Percentiles rank a stretch among this genome's conserved stretches.
phyloP scores from a whole-genome alignment of 1,140 invertebrate species.

The Lasaia peninsularis region DNA sequence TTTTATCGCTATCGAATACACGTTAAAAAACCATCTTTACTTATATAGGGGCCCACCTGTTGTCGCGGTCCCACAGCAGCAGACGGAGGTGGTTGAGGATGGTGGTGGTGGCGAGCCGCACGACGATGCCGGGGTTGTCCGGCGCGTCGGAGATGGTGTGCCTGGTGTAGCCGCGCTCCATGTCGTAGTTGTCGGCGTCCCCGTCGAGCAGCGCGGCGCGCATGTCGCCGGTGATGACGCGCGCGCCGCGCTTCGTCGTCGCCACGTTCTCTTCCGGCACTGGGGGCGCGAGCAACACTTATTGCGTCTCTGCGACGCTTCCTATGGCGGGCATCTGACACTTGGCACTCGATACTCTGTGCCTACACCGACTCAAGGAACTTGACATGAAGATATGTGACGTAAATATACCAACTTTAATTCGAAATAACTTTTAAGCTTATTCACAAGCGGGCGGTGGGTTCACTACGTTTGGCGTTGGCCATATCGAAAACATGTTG shows the following conservation, averaged over 20 bases:
- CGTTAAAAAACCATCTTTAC: no score
- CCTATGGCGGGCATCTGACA: no score
- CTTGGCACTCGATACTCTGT: no score
- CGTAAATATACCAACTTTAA: no score
- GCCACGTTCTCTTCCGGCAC: constrained; percentile 96
- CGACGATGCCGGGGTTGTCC: constrained; percentile 88
- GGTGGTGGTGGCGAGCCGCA: constrained; percentile 90
- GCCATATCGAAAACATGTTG: no score
- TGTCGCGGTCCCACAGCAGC: constrained; percentile 96
- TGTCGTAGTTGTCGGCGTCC: constrained; percentile 91
- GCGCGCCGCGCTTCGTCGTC: constrained; percentile 84
- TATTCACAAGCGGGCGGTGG: no score
- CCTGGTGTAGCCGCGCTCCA: constrained; percentile 94
- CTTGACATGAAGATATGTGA: no score
- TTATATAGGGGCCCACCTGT: constrained; percentile 77
- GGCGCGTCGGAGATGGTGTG: constrained; percentile 91
- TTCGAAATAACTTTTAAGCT: no score
- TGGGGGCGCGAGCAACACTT: constrained; percentile 38
- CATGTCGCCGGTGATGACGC: constrained; percentile 93
- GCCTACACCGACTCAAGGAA: no score
- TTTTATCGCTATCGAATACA: no score
- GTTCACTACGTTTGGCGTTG: no score
- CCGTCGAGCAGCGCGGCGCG: constrained; percentile 91
- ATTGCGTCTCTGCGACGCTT: background rate
- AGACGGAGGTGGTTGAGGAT: constrained; percentile 96